A percentile compares a stretch with the other conserved stretches of the same genome.
Conservation (phyloP, 2,113 vertebrate species). For the Okapia johnstoni region DNA sequence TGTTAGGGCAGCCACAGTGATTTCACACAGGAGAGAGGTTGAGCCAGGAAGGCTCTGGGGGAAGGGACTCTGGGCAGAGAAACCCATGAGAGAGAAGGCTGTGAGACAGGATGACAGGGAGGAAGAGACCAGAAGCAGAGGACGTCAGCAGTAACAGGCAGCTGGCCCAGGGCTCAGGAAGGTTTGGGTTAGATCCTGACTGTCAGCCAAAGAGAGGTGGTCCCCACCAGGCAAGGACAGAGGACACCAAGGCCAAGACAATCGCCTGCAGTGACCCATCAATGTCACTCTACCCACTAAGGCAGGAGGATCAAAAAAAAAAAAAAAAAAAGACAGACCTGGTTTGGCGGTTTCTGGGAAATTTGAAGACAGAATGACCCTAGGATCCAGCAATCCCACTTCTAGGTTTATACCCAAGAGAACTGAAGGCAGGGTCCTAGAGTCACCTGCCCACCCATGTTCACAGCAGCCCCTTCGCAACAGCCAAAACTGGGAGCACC, state of each 20-base stretch:
- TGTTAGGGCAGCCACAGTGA: not conserved
- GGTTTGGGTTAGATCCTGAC: not conserved
- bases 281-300: not conserved
- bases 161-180: not conserved
- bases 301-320: not conserved
- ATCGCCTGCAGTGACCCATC: not conserved
- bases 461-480: not conserved
- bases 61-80: not conserved
- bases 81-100: not conserved
- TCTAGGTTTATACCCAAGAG: not conserved
- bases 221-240: not conserved
- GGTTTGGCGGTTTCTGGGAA: not conserved
- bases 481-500: not conserved
- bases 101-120: fast-evolving
- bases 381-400: not conserved
- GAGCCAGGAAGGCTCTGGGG: not conserved
- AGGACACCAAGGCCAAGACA: not conserved
- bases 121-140: not conserved
- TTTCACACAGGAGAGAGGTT: not conserved
- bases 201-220: not conserved
- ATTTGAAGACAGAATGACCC: not conserved
- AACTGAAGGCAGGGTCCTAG: too few species aligned
- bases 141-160: fast-evolving
- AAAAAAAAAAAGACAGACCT: not conserved
- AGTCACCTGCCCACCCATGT: not conserved